A percentile compares a stretch with the other conserved stretches of the same genome.
phyloP scores from a whole-genome alignment of 2,113 vertebrate genomes.

The Phrynosoma blainvillii region DNA sequence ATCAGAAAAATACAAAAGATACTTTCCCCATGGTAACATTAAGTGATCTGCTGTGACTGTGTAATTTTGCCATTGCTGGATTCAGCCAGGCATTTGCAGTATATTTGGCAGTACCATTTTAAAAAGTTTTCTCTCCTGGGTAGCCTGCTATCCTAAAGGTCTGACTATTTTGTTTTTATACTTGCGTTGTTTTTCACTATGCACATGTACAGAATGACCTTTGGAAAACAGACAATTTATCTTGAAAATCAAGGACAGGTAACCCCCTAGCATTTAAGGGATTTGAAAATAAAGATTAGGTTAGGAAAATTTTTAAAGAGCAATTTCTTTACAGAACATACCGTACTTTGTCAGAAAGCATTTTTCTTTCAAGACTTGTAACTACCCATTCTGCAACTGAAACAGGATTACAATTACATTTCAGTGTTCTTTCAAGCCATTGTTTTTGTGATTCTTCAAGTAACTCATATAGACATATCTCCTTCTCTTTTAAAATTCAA shows the following conservation, averaged over 20 bases:
- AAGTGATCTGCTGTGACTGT: not conserved
- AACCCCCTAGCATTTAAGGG: slow-evolving; percentile 21
- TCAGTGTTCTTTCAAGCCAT: not conserved
- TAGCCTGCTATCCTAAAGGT: not conserved
- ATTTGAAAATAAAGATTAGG: slow-evolving; percentile 31
- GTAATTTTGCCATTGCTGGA: not conserved
- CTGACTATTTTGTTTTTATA: not conserved
- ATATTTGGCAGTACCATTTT: not conserved
- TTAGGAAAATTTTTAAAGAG: slow-evolving; percentile 3
- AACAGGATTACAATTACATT: not conserved
- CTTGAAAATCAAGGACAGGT: slow-evolving; percentile 27
- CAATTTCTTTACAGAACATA: not conserved
- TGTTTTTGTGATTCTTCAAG: not conserved
- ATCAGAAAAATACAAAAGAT: not conserved
- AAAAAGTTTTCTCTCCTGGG: slow-evolving; percentile 13
- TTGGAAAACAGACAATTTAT: slow-evolving; percentile 4
- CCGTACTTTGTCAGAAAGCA: slow-evolving; percentile 41
- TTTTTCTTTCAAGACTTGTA: slow-evolving; percentile 25
- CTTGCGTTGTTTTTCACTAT: slow-evolving; percentile 6
- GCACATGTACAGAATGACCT: slow-evolving; percentile 18
- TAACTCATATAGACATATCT: not conserved
- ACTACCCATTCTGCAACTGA: not conserved
- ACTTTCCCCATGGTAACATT: not conserved
- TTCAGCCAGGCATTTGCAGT: not conserved
- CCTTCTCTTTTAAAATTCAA: not conserved